Conservation (phyloP, 30 jellyfish, hydroid and myxozoan species). For the Turritopsis dohrnii region DNA sequence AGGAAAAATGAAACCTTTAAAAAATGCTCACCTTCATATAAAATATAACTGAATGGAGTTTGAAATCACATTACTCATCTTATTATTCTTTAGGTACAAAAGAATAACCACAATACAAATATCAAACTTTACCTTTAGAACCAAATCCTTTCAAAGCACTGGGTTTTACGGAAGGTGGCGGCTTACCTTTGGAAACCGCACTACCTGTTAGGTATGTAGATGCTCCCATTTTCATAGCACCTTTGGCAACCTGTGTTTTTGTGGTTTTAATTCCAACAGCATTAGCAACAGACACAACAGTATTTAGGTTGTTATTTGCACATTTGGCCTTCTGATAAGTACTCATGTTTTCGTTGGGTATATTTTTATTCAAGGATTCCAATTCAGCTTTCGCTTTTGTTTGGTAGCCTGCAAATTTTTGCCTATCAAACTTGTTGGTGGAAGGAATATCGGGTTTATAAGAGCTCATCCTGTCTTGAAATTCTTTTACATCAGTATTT, state of each 20-base stretch:
- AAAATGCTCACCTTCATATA: too few species aligned
- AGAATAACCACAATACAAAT: too few species aligned
- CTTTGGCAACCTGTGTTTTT: conserved; percentile 8
- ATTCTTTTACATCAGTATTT: not conserved
- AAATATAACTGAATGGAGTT: too few species aligned
- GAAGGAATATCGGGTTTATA: not conserved
- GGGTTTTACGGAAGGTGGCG: not conserved
- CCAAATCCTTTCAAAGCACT: not conserved
- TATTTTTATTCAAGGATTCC: not conserved
- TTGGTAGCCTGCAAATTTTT: not conserved
- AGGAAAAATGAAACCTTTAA: too few species aligned
- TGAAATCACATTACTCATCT: too few species aligned
- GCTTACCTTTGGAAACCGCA: not conserved
- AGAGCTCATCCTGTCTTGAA: not conserved
- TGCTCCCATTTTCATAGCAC: conserved; percentile 9
- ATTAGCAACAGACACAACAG: conserved; percentile 9
- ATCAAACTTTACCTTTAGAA: not conserved
- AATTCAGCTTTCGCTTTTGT: not conserved
- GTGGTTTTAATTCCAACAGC: conserved; percentile 6
- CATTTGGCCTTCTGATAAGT: not conserved
- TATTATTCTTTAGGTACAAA: too few species aligned
- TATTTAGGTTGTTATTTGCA: not conserved
- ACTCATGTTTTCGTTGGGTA: conserved; percentile 1
- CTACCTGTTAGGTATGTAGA: conserved; percentile 11
- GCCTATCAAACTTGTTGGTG: not conserved